Evolutionary conservation across 2,797 vertebrate species (phyloP).

Genomic region (Buphagus erythrorhynchus): DNA sequence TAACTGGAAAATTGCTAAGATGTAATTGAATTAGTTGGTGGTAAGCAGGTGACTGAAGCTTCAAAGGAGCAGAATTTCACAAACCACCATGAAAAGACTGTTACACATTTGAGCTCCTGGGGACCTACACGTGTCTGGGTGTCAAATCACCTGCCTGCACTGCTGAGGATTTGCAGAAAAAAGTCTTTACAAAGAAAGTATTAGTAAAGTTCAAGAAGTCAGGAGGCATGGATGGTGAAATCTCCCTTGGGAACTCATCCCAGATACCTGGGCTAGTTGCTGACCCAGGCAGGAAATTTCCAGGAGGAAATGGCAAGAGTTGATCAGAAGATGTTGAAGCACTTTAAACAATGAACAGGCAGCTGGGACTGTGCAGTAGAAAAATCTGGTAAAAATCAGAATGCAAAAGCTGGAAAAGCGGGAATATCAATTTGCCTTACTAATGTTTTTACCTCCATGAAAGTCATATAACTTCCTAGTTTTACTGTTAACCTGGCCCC

Average conservation of each 20-base stretch:
- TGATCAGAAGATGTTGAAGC: not conserved
- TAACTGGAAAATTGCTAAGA: not conserved
- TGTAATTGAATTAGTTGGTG: not conserved
- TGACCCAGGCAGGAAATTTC: not conserved
- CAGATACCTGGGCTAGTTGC: not conserved
- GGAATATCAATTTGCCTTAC: not conserved
- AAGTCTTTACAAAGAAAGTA: not conserved
- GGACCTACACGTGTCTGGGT: rapidly evolving
- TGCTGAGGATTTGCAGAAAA: not conserved
- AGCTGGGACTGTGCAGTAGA: not conserved
- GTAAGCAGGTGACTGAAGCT: not conserved
- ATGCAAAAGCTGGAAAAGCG: not conserved
- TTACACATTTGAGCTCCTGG: not conserved
- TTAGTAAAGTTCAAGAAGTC: not conserved
- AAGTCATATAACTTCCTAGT: not conserved
- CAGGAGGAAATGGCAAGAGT: not conserved
- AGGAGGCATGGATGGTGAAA: not conserved
- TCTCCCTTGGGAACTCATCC: not conserved
- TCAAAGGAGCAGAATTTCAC: not conserved
- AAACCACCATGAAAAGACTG: not conserved
- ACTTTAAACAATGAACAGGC: not conserved
- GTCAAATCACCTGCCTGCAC: not conserved
- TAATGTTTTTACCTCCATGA: not conserved
- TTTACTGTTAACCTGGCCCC: not conserved
- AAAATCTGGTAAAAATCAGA: not conserved